Evolutionary conservation across 2,888 invertebrate genomes (phyloP), one percentile per base, ranked within the genome.

Genomic region (Brachylomia viminalis): DNA sequence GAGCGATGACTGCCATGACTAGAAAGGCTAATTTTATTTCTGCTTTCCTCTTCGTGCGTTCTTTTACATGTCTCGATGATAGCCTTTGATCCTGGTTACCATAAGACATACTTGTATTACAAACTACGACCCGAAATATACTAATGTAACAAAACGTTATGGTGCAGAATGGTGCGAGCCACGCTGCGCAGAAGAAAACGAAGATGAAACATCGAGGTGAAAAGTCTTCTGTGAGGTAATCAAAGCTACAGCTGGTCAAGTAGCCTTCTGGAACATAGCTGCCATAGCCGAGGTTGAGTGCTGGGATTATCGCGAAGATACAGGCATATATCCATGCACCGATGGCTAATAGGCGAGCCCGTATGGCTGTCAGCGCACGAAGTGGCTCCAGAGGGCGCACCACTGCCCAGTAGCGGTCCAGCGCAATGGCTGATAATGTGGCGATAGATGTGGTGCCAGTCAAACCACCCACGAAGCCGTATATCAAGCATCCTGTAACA

Each of bases 241-340:
- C 98, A 91, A 98, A 98, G 89, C 98, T 98, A 94, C 98, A 99
- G 88, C 98, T 98, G 33, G 98, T 98, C 78, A 98, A 97, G 91
- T 97, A 98, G 3, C 98, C 98, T 92, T 98, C 98, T 11, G 98
- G 98, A 27, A 98, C 98, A 94, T 98, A 99, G 54, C 96, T 97
- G 38, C 98, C 98, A 86, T 98, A 97, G 15, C 98, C 98, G 62
- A 98, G 96, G 88, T 97, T 97, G 45, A 97, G 91, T 0, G 98
- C 97, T 0, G 98, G 98, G 71, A 98, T 97, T 10, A 97, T 92
- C 3, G 98, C 97, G 91, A 98, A 98, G 27, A 97, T 86, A 17
- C 97, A 94, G 5, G 98, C 98, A 92, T 98, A 98, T 27, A 97
- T 80, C 98, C 98, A 99, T 76, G 98, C 97, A 56, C 97, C 92